Evolutionary conservation across 2,888 invertebrate genomes (phyloP).

Genomic region (Conistra vaccinii): DNA sequence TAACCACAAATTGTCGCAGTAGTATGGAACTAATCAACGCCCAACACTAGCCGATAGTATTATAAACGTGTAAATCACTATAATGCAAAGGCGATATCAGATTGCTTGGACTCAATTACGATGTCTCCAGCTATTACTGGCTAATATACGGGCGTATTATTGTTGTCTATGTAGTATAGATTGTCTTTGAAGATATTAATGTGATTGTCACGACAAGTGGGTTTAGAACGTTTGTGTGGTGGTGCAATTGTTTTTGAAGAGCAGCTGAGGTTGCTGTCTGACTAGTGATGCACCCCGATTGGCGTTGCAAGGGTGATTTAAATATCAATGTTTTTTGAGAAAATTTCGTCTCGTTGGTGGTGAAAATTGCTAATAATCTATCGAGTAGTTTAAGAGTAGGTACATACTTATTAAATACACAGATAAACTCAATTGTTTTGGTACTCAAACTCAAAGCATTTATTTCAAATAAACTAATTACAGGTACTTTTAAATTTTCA

Average conservation of each 20-base stretch:
- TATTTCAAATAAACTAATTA: too few relatives aligned
- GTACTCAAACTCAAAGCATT: too few relatives aligned
- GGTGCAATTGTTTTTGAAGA: neutral
- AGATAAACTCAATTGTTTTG: neutral
- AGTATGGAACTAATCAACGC: conserved; percentile 62
- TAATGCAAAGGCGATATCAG: conserved; percentile 77
- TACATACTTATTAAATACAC: neutral
- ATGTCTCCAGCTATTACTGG: conserved; percentile 79
- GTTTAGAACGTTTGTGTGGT: neutral
- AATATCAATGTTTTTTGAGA: neutral
- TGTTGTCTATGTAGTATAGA: conserved; percentile 68
- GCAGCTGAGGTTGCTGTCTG: too few relatives aligned
- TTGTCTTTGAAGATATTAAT: conserved; percentile 47
- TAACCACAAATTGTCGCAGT: conserved; percentile 24
- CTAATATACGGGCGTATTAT: conserved; percentile 80
- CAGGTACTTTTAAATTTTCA: too few relatives aligned
- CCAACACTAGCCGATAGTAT: conserved; percentile 59
- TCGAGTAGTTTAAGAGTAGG: neutral
- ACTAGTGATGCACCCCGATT: neutral
- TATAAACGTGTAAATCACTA: conserved; percentile 76
- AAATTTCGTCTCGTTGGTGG: too few relatives aligned
- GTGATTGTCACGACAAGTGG: conserved; percentile 29
- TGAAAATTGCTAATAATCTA: neutral
- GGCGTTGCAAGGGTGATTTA: neutral
- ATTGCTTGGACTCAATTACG: conserved; percentile 83